Evolutionary conservation across 2,888 invertebrate species (phyloP).

Genomic region (Aphrophora alni): DNA sequence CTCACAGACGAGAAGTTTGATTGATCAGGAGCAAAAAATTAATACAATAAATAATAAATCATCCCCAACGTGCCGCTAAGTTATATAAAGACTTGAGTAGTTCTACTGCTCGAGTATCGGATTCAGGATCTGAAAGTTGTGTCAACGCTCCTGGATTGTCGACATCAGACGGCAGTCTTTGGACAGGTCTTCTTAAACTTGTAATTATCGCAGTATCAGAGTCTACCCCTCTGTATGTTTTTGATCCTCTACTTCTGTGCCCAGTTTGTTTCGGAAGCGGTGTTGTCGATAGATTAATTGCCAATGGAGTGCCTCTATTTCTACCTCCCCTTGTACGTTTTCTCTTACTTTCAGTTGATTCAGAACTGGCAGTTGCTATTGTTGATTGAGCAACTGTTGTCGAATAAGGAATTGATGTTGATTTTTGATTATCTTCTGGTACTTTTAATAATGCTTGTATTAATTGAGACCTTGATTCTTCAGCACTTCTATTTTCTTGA

Average conservation of each 20-base stretch:
- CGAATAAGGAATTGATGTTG: conserved; percentile 1
- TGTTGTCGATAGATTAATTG: conserved; percentile 53
- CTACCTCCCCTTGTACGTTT: conserved; percentile 4
- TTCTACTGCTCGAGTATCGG: conserved; percentile 79
- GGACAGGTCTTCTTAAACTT: not conserved
- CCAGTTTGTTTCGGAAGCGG: conserved; percentile 51
- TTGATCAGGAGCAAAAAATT: not conserved
- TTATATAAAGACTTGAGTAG: conserved; percentile 83
- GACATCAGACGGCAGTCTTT: conserved; percentile 5
- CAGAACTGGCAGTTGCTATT: not conserved
- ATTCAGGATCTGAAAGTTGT: conserved; percentile 28
- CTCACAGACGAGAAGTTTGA: not conserved
- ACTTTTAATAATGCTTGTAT: conserved; percentile 73
- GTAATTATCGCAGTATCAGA: conserved; percentile 35
- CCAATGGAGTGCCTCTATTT: conserved; percentile 52
- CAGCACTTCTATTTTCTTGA: conserved; percentile 69
- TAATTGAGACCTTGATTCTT: conserved; percentile 72
- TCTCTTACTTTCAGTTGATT: not conserved
- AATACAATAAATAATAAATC: not conserved
- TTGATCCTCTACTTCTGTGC: conserved; percentile 38
- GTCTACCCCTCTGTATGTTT: conserved; percentile 42
- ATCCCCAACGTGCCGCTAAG: conserved; percentile 82
- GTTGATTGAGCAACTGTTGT: too few relatives aligned
- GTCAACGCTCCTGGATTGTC: not conserved
- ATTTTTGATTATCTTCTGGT: conserved; percentile 55